Evolutionary conservation across 2,797 vertebrate genomes (phyloP).

Genomic region (Malacoraja senta): DNA sequence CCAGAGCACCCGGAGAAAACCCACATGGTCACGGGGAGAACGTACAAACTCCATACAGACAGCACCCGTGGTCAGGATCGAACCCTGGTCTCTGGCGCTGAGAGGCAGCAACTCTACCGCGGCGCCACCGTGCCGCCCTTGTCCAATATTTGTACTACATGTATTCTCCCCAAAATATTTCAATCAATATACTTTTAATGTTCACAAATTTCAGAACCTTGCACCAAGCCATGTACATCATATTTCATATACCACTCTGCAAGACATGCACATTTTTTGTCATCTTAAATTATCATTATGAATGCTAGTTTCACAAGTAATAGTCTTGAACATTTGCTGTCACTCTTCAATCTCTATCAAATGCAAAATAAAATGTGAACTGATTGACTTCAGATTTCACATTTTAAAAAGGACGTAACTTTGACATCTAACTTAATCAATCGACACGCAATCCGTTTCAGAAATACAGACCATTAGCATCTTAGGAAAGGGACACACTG

Average conservation of each 20-base stretch:
- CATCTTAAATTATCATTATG: background rate
- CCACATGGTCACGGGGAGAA: too few species aligned
- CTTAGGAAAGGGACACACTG: background rate
- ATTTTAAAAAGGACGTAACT: background rate
- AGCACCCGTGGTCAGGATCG: too few species aligned
- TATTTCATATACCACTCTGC: too few species aligned
- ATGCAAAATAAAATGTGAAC: background rate
- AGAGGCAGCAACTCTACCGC: too few species aligned
- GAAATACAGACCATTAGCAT: background rate
- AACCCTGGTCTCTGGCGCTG: too few species aligned
- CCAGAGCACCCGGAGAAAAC: too few species aligned
- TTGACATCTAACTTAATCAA: background rate
- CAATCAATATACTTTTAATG: background rate
- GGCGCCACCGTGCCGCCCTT: too few species aligned
- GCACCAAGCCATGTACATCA: background rate
- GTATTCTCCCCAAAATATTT: background rate
- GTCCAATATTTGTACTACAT: background rate
- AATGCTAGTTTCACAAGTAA: background rate
- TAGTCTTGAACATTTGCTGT: background rate
- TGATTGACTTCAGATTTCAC: background rate
- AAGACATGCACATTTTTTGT: background rate
- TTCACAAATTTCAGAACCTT: background rate
- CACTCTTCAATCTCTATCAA: background rate
- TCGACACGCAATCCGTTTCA: background rate
- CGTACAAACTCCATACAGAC: too few species aligned